Evolutionary conservation across 2,113 vertebrate genomes (phyloP).

Genomic region (Cettia cetti): DNA sequence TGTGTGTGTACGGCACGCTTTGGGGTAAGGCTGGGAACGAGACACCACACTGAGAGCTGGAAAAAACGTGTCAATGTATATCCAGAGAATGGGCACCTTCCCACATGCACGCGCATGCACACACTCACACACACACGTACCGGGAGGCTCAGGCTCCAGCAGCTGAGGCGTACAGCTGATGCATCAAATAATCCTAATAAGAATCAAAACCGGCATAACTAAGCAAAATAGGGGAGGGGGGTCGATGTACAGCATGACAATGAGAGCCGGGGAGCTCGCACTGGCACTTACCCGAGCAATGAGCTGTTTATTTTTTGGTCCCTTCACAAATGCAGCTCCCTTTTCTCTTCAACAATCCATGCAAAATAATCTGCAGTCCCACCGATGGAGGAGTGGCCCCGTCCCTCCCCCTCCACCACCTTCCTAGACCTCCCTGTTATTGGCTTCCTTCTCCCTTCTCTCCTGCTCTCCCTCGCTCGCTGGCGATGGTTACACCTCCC

Average conservation of each 20-base stretch:
- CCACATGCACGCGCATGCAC: not conserved
- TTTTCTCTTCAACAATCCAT: slow-evolving; percentile 74
- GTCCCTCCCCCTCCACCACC: slow-evolving; percentile 39
- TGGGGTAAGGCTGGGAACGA: not conserved
- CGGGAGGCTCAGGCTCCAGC: not conserved
- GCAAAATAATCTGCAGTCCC: slow-evolving; percentile 78
- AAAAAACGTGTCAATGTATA: slow-evolving; percentile 7
- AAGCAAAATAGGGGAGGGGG: not conserved
- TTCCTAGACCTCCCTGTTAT: slow-evolving; percentile 39
- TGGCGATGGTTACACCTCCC: slow-evolving; percentile 50
- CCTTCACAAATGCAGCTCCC: slow-evolving; percentile 47
- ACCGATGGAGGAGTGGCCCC: slow-evolving; percentile 54
- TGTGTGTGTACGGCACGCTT: not conserved
- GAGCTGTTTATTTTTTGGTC: slow-evolving; percentile 31
- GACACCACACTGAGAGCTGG: not conserved
- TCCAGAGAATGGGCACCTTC: not conserved
- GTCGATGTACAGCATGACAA: not conserved
- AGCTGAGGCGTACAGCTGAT: not conserved
- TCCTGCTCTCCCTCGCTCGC: slow-evolving; percentile 2
- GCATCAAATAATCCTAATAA: slow-evolving; percentile 6
- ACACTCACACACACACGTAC: not conserved
- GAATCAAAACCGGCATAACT: not conserved
- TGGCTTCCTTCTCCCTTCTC: slow-evolving; percentile 10
- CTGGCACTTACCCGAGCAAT: slow-evolving; percentile 58
- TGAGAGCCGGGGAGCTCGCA: not conserved